These are phyloP conservation scores for Eilema griseolum DNA, from an alignment of 2,888 invertebrate genomes.

Conservation along the genomic window DNA sequence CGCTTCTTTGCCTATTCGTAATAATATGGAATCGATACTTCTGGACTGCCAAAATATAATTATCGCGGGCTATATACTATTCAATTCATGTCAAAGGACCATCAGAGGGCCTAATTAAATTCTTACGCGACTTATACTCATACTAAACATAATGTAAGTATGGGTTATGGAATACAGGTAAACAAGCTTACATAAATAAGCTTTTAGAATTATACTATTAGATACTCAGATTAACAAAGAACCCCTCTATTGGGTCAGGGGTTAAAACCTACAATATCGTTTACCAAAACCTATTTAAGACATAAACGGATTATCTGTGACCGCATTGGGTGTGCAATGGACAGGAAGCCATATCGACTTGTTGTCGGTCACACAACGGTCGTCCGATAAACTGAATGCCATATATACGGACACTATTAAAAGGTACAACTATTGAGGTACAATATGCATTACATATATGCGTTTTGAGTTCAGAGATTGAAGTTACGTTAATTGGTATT, in stretches of 20 bases:
- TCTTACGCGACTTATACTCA: no score
- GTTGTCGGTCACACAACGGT: conserved; percentile 60
- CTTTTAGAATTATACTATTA: not conserved
- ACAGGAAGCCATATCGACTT: conserved; percentile 55
- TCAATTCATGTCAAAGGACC: no score
- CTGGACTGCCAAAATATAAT: no score
- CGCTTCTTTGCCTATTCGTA: no score
- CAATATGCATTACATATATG: not conserved
- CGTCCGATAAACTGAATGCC: conserved; percentile 31
- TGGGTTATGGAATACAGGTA: no score
- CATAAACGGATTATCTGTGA: conserved; percentile 54
- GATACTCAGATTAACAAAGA: not conserved
- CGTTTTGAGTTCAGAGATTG: not conserved
- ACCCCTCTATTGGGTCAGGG: not conserved
- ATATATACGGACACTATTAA: conserved; percentile 27
- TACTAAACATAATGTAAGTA: no score
- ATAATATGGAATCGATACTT: no score
- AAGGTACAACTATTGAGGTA: not conserved
- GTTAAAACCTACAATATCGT: conserved; percentile 3
- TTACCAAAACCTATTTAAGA: conserved; percentile 33
- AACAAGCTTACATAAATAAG: no score
- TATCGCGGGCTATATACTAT: no score
- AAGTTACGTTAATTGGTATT: not conserved
- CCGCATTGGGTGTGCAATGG: conserved; percentile 45
- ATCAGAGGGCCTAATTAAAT: no score